A percentile compares a stretch with the other conserved stretches of the same genome.
These are phyloP conservation scores for Phalanger gymnotis DNA, from an alignment of 2,797 vertebrate species.

Conservation along the genomic window DNA sequence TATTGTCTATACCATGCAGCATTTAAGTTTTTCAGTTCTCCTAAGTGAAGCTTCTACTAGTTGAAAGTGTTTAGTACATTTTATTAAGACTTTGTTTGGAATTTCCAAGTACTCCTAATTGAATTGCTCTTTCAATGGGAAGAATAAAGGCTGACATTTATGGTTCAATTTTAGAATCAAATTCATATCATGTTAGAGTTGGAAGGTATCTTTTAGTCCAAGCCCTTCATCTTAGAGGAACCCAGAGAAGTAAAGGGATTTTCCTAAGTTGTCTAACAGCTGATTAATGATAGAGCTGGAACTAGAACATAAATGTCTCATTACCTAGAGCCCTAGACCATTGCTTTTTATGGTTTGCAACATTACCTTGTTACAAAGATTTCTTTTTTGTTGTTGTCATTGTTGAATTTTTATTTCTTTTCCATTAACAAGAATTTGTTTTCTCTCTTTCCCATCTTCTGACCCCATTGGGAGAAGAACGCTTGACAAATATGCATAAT, in stretches of 20 bases:
- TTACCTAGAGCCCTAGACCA: not conserved
- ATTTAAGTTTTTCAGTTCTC: conserved; percentile 18
- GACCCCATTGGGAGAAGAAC: not conserved
- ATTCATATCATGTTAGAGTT: conserved; percentile 34
- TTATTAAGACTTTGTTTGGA: conserved; percentile 37
- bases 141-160: conserved; percentile 27
- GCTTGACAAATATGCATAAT: not conserved
- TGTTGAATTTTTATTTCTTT: not conserved
- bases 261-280: not conserved
- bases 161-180: conserved; percentile 49
- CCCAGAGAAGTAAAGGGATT: not conserved
- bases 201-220: not conserved
- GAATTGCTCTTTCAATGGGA: not conserved
- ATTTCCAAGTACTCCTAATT: conserved; percentile 30
- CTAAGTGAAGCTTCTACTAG: not conserved
- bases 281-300: not conserved
- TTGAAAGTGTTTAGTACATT: not conserved
- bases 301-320: not conserved
- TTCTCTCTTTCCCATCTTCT: no score
- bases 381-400: not conserved
- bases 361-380: not conserved
- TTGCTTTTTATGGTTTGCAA: not conserved
- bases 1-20: not conserved
- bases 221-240: not conserved
- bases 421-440: not conserved